Evolutionary conservation across 2,797 vertebrate species (phyloP).

Genomic region (Oryzias dopingdopingensis): DNA sequence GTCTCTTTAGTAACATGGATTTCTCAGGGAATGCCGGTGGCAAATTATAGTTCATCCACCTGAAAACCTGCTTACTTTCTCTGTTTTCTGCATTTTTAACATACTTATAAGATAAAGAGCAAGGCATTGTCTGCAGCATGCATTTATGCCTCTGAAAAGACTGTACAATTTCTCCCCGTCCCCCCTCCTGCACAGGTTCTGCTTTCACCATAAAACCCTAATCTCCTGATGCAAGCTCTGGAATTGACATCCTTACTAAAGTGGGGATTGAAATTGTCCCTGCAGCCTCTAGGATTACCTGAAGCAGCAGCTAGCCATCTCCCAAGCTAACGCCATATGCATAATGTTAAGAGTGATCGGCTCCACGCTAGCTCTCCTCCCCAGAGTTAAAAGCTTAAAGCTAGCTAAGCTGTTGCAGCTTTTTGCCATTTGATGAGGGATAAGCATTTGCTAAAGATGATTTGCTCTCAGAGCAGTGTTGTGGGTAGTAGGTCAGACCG

Average conservation of each 20-base stretch:
- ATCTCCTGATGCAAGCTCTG: constrained; percentile 38
- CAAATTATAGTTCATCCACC: too few relatives aligned
- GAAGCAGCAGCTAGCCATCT: constrained; percentile 36
- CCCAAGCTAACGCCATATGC: constrained; percentile 37
- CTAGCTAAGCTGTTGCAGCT: constrained; percentile 49
- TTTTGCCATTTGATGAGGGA: constrained; percentile 41
- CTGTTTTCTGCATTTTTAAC: too few relatives aligned
- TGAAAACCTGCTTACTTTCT: too few relatives aligned
- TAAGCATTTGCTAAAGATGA: constrained; percentile 44
- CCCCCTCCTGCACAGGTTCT: constrained; percentile 1
- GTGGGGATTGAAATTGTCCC: constrained; percentile 31
- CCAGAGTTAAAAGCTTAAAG: constrained; percentile 50
- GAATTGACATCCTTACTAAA: constrained; percentile 53
- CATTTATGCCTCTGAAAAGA: not conserved
- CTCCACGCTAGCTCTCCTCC: constrained; percentile 47
- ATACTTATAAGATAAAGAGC: not conserved
- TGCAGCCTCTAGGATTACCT: constrained; percentile 52
- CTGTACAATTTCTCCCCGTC: not conserved
- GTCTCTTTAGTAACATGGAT: too few relatives aligned
- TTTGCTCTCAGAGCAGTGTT: constrained; percentile 9
- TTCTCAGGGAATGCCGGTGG: too few relatives aligned
- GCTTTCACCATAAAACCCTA: constrained; percentile 29
- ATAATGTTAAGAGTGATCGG: constrained; percentile 62
- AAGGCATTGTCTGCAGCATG: not conserved
- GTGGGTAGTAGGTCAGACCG: constrained; percentile 2